Percentiles rank a stretch among this genome's conserved stretches.
Evolutionary conservation across 2,888 invertebrate species (phyloP).

Genomic region (Lasioglossum oenotherae): DNA sequence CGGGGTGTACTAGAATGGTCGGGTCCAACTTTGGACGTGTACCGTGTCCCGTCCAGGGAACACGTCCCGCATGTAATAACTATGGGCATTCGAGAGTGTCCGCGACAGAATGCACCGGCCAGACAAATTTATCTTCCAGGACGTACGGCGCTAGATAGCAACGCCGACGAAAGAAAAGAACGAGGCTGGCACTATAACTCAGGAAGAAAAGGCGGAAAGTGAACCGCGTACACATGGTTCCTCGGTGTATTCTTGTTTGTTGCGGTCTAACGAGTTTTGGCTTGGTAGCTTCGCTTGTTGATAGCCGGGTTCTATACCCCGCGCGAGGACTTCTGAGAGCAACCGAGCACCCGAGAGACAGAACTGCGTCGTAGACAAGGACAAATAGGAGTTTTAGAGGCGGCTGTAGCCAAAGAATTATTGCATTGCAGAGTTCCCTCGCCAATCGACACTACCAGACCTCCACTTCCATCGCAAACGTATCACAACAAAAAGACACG

Average conservation of each 20-base stretch:
- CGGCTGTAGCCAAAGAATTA: not conserved
- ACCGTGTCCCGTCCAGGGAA: slow-evolving; percentile 1
- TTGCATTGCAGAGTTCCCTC: not conserved
- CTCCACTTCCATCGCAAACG: not conserved
- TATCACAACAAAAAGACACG: not conserved
- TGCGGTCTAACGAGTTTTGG: not conserved
- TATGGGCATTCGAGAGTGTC: slow-evolving; percentile 18
- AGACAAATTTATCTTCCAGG: slow-evolving; percentile 50
- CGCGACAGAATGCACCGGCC: slow-evolving; percentile 30
- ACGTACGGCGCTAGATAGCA: slow-evolving; percentile 39
- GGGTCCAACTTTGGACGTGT: not conserved
- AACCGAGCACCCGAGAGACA: not conserved
- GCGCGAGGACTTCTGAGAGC: not conserved
- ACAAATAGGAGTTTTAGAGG: not conserved
- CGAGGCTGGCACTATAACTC: slow-evolving; percentile 10
- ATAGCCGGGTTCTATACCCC: not conserved
- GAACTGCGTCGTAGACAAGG: not conserved
- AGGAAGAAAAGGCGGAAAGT: slow-evolving; percentile 6
- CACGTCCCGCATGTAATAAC: slow-evolving; percentile 43
- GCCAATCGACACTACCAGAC: not conserved
- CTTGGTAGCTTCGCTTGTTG: slow-evolving; percentile 10
- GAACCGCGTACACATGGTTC: not conserved
- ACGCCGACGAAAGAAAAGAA: not conserved
- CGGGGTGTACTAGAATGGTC: not conserved
- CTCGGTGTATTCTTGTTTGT: slow-evolving; percentile 1